Evolutionary conservation across 2,797 vertebrate genomes (phyloP).

Genomic region (Enteromius thamalakanensis): DNA sequence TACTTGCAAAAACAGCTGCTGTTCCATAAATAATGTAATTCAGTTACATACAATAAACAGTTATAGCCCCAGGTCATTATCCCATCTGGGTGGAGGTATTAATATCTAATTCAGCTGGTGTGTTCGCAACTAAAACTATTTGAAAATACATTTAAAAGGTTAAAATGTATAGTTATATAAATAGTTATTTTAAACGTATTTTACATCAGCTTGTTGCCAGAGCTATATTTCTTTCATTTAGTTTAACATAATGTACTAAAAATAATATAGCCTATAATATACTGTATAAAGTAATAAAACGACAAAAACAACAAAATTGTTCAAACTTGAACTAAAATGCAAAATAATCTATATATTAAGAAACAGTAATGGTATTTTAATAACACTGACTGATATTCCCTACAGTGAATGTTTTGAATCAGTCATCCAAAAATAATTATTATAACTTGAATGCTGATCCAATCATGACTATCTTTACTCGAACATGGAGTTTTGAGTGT

Average conservation of each 20-base stretch:
- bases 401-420: background rate
- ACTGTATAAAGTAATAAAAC: background rate
- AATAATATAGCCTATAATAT: too few relatives aligned
- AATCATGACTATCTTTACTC: background rate
- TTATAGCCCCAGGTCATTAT: background rate
- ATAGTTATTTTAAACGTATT: background rate
- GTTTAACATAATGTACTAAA: background rate
- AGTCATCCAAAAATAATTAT: background rate
- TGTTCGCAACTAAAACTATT: background rate
- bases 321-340: background rate
- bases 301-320: background rate
- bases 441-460: background rate
- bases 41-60: background rate
- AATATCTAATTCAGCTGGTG: background rate
- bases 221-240: background rate
- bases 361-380: background rate
- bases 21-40: background rate
- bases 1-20: background rate
- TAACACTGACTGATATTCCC: background rate
- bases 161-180: too few relatives aligned
- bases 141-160: background rate
- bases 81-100: background rate
- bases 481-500: background rate
- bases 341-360: background rate
- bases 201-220: background rate